A percentile compares a stretch with the other conserved stretches of the same genome.
These are phyloP conservation scores for Heteronetta atricapilla DNA, from an alignment of 2,113 vertebrate genomes.

Conservation along the genomic window DNA sequence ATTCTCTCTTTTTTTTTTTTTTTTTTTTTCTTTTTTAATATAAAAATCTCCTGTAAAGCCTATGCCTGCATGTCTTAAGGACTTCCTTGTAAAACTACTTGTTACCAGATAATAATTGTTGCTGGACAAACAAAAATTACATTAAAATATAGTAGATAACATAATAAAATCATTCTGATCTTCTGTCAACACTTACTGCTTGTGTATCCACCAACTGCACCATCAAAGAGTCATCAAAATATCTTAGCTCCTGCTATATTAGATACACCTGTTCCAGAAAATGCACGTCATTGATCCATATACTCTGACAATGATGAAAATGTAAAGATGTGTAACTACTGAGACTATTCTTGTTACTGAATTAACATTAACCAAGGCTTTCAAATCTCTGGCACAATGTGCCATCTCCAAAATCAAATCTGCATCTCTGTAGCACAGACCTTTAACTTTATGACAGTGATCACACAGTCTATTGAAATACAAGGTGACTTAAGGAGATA, in stretches of 20 bases:
- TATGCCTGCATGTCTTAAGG: background rate
- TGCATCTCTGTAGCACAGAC: background rate
- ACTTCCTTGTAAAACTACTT: background rate
- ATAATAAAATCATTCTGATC: background rate
- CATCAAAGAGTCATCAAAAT: background rate
- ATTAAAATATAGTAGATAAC: background rate
- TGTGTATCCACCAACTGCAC: background rate
- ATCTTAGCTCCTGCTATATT: background rate
- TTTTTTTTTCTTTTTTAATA: background rate
- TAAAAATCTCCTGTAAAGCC: background rate
- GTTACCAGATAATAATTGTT: background rate
- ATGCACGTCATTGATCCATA: background rate
- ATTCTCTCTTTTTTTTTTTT: background rate
- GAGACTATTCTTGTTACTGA: background rate
- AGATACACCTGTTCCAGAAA: background rate
- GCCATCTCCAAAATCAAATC: background rate
- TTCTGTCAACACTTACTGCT: background rate
- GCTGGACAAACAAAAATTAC: background rate
- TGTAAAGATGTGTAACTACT: background rate
- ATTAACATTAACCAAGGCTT: background rate
- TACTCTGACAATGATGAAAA: background rate
- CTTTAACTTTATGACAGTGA: background rate
- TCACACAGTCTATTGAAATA: background rate
- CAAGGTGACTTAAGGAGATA: background rate
- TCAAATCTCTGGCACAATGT: background rate